Conservation (phyloP, 2,888 invertebrate genomes). For the Zootermopsis nevadensis region DNA sequence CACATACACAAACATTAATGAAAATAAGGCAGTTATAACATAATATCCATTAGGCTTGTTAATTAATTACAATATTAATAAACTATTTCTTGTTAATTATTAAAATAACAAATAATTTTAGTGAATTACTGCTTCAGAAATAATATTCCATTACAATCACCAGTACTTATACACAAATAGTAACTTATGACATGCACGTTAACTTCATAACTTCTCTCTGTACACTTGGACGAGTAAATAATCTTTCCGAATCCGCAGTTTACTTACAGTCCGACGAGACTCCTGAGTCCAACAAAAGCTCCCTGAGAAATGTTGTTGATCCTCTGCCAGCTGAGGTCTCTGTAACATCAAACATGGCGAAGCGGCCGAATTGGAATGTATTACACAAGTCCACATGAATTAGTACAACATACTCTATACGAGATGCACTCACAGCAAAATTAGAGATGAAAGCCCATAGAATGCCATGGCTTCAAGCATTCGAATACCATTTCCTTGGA, state of each 20-base stretch:
- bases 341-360: constrained; percentile 39
- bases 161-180: no score
- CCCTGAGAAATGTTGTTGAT: constrained; percentile 57
- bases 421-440: constrained; percentile 61
- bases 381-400: not conserved
- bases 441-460: constrained; percentile 59
- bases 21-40: no score
- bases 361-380: not conserved
- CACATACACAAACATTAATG: no score
- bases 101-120: no score
- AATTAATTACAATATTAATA: no score
- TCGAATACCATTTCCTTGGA: constrained; percentile 58
- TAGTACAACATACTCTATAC: not conserved
- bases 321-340: constrained; percentile 60
- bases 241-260: not conserved
- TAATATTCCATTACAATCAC: no score
- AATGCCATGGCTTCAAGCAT: constrained; percentile 58
- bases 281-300: constrained; percentile 60
- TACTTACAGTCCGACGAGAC: constrained; percentile 59
- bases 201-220: no score
- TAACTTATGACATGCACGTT: no score
- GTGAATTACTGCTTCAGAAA: no score
- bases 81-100: no score
- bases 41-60: no score
- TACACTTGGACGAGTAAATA: not conserved